Evolutionary conservation across 2,797 vertebrate species (phyloP).

Genomic region (Coregonus ussuriensis): DNA sequence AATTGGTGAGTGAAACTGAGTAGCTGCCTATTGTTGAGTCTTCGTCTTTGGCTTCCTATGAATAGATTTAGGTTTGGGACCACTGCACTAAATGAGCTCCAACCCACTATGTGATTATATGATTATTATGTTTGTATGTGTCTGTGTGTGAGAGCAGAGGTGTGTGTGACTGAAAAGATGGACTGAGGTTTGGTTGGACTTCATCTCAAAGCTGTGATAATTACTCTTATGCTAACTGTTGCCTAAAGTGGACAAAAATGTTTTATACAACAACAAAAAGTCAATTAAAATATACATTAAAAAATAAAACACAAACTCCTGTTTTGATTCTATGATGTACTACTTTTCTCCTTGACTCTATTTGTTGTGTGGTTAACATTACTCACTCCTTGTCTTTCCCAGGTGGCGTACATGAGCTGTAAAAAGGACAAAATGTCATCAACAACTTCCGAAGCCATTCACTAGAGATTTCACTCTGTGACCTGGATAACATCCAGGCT

Average conservation of each 20-base stretch:
- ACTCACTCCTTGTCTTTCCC: too few species aligned
- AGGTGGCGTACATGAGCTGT: too few species aligned
- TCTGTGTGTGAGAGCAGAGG: conserved; percentile 30
- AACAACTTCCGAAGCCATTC: neutral
- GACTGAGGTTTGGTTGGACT: conserved; percentile 55
- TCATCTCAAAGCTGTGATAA: conserved; percentile 69
- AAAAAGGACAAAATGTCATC: too few species aligned
- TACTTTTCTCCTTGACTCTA: neutral
- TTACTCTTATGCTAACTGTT: conserved; percentile 75
- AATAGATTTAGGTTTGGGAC: conserved; percentile 68
- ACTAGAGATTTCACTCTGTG: neutral
- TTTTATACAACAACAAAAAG: conserved; percentile 76
- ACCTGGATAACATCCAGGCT: neutral
- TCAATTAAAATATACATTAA: conserved; percentile 72
- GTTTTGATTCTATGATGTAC: neutral
- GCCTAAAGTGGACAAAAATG: conserved; percentile 71
- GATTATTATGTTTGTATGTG: conserved; percentile 6
- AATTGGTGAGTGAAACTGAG: conserved; percentile 45
- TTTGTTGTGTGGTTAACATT: too few species aligned
- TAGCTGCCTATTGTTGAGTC: conserved; percentile 60
- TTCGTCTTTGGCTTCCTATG: conserved; percentile 56
- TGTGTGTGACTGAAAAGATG: conserved; percentile 48
- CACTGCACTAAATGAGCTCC: conserved; percentile 66
- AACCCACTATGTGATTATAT: conserved; percentile 50
- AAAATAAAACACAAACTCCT: conserved; percentile 2